Evolutionary conservation across 2,797 vertebrate genomes (phyloP).

Genomic region (Buphagus erythrorhynchus): DNA sequence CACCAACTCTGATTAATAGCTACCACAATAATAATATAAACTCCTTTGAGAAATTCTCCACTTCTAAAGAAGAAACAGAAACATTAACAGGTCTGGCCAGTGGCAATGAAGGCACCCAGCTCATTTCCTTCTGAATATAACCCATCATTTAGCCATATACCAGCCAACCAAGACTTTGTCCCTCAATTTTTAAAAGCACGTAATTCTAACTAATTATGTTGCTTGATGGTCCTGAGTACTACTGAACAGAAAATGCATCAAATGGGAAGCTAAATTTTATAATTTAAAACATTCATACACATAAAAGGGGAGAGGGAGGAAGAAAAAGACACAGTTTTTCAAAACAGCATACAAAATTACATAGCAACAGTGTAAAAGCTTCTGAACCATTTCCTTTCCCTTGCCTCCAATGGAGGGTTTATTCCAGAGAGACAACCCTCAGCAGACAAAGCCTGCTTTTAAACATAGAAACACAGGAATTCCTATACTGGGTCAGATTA

Average conservation of each 20-base stretch:
- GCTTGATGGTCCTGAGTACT: neutral
- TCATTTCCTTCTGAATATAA: neutral
- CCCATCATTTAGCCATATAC: neutral
- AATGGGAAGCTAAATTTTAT: neutral
- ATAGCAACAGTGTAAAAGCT: slow-evolving; percentile 39
- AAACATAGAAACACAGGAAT: slow-evolving; percentile 43
- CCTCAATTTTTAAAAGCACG: slow-evolving; percentile 7
- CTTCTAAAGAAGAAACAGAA: neutral
- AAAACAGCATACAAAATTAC: slow-evolving; percentile 42
- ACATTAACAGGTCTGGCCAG: neutral
- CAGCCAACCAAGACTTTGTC: neutral
- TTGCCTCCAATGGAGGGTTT: neutral
- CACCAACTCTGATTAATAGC: neutral
- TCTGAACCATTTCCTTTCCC: slow-evolving; percentile 29
- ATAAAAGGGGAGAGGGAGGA: neutral
- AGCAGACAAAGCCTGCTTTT: slow-evolving; percentile 47
- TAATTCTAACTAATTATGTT: slow-evolving; percentile 11
- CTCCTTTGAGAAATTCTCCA: neutral
- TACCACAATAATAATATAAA: neutral
- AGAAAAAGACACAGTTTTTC: neutral
- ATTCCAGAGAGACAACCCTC: slow-evolving; percentile 37
- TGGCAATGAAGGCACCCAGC: neutral
- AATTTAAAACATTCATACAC: neutral
- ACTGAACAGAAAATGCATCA: neutral
- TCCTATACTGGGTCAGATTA: slow-evolving; percentile 49